Conservation (phyloP, 2,113 vertebrate species). For the Oceanodroma tethys region DNA sequence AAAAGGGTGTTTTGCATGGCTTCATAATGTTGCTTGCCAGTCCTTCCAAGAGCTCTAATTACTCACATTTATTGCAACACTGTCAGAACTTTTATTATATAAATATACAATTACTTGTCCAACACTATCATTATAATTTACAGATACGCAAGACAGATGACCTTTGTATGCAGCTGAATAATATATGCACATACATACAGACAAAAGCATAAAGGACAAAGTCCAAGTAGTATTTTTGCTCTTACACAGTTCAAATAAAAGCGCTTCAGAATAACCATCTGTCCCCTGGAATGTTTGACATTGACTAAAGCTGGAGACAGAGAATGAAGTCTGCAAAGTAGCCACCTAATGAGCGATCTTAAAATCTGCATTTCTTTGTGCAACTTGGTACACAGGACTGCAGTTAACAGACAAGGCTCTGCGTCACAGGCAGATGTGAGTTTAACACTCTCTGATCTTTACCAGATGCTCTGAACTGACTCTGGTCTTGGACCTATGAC, state of each 20-base stretch:
- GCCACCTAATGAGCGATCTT: not conserved
- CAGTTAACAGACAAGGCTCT: not conserved
- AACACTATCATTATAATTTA: not conserved
- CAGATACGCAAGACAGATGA: fast-evolving
- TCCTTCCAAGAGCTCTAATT: not conserved
- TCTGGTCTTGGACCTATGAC: conserved; percentile 6
- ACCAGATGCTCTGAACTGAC: conserved; percentile 53
- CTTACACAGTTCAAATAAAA: not conserved
- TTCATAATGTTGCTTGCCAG: not conserved
- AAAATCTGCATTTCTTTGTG: not conserved
- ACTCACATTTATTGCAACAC: not conserved
- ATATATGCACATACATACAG: not conserved
- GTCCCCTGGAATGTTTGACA: not conserved
- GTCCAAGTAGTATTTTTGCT: not conserved
- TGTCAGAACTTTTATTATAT: not conserved
- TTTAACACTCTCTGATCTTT: conserved; percentile 54
- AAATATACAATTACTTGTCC: not conserved
- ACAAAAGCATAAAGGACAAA: not conserved
- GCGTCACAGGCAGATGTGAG: not conserved
- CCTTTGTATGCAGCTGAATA: not conserved
- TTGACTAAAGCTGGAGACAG: not conserved
- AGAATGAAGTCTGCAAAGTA: not conserved
- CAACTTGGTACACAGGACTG: not conserved
- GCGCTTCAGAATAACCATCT: not conserved
- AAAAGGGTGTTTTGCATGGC: not conserved